Evolutionary conservation across 2,113 vertebrate species (phyloP).

Genomic region (Phycodurus eques): DNA sequence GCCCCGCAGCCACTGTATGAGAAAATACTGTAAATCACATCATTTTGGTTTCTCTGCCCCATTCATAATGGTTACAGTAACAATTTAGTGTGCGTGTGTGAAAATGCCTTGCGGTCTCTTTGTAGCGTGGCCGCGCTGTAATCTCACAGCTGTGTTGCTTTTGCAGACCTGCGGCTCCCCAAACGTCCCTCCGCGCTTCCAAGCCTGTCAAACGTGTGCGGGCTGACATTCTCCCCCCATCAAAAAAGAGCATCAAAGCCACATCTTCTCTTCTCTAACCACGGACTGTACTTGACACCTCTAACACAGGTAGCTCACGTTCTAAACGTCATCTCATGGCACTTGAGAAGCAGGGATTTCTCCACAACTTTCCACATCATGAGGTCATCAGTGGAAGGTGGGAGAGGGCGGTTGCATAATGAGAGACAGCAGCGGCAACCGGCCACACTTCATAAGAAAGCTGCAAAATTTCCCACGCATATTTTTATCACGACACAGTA

Average conservation of each 20-base stretch:
- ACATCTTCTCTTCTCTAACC: constrained; percentile 3
- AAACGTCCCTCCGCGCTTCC: constrained; percentile 44
- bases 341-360: constrained; percentile 28
- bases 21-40: constrained; percentile 7
- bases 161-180: constrained; percentile 49
- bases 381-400: constrained; percentile 37
- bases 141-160: constrained; percentile 58
- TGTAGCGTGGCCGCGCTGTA: constrained; percentile 48
- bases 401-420: constrained; percentile 33
- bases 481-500: not conserved
- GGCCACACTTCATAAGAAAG: constrained; percentile 13
- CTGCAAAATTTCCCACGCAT: constrained; percentile 12
- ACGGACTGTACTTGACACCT: constrained; percentile 20
- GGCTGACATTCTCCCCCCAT: constrained; percentile 29
- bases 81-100: constrained; percentile 30
- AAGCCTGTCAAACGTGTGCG: constrained; percentile 37
- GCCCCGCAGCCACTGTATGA: not conserved
- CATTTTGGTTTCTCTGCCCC: constrained; percentile 28
- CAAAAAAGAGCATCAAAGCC: constrained; percentile 57
- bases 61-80: constrained; percentile 17
- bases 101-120: constrained; percentile 52
- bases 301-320: constrained; percentile 1
- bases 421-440: constrained; percentile 15
- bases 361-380: constrained; percentile 48
- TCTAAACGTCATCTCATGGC: not conserved